These are phyloP conservation scores for Dicrostonyx torquatus DNA, from an alignment of 2,797 vertebrate genomes.

Conservation along the genomic window DNA sequence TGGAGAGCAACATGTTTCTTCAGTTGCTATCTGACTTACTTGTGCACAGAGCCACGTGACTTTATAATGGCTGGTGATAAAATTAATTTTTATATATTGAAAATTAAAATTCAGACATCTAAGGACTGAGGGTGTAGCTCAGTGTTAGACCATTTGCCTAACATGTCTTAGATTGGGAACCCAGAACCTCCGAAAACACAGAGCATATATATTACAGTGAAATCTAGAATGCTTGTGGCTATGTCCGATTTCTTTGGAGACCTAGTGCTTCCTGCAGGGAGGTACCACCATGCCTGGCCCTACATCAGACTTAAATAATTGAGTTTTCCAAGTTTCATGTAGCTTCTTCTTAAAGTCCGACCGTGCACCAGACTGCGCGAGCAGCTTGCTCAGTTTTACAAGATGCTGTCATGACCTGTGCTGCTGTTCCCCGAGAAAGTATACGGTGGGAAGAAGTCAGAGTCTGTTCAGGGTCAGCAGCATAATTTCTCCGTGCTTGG, in stretches of 20 bases:
- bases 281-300: not conserved
- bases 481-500: not conserved
- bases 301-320: slow-evolving; percentile 39
- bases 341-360: slow-evolving; percentile 46
- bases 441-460: slow-evolving; percentile 83
- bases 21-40: not conserved
- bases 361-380: slow-evolving; percentile 77
- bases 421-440: slow-evolving; percentile 82
- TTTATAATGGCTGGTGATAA: slow-evolving; percentile 18
- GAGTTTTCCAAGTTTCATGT: slow-evolving; percentile 19
- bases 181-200: not conserved
- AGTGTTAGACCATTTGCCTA: not conserved
- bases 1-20: not conserved
- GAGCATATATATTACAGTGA: not conserved
- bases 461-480: slow-evolving; percentile 62
- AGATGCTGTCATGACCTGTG: slow-evolving; percentile 80
- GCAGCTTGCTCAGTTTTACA: slow-evolving; percentile 79
- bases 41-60: slow-evolving; percentile 11
- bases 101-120: slow-evolving; percentile 41
- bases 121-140: not conserved
- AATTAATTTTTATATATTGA: slow-evolving; percentile 53
- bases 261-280: not conserved
- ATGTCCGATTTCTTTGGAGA: not conserved
- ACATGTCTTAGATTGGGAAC: not conserved
- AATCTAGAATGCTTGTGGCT: not conserved